Evolutionary conservation across 2,797 vertebrate genomes (phyloP).

Genomic region (Sebastes alutus): DNA sequence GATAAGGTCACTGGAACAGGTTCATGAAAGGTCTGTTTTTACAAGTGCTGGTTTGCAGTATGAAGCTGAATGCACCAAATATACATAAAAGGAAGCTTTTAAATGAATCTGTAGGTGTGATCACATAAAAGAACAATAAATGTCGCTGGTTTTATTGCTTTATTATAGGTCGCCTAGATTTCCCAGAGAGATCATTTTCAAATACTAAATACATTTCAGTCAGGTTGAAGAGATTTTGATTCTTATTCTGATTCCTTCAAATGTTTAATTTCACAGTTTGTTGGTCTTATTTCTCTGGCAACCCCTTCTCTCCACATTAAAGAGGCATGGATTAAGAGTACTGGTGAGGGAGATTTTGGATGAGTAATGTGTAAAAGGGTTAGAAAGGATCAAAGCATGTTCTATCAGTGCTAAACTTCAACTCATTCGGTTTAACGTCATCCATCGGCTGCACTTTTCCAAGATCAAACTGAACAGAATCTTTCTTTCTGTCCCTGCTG

Average conservation of each 20-base stretch:
- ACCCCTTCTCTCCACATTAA: not conserved
- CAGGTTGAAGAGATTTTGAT: not conserved
- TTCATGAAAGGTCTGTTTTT: conserved; percentile 1
- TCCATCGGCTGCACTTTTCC: not conserved
- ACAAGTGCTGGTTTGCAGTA: not conserved
- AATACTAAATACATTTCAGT: not conserved
- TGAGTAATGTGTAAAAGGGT: no score
- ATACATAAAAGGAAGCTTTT: not conserved
- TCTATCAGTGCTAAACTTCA: not conserved
- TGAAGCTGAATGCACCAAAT: not conserved
- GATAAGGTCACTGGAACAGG: conserved; percentile 14
- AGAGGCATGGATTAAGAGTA: not conserved
- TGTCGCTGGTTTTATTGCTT: not conserved
- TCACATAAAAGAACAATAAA: not conserved
- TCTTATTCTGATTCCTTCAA: not conserved
- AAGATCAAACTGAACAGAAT: not conserved
- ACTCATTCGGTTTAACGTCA: not conserved
- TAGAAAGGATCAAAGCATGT: not conserved
- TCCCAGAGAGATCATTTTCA: not conserved
- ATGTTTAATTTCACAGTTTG: no score
- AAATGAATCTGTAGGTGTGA: not conserved
- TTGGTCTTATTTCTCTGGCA: no score
- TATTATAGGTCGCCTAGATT: not conserved
- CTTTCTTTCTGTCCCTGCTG: no score
- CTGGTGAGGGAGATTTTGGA: not conserved